Evolutionary conservation across 2,888 invertebrate genomes (phyloP).

Genomic region (Boloria selene): DNA sequence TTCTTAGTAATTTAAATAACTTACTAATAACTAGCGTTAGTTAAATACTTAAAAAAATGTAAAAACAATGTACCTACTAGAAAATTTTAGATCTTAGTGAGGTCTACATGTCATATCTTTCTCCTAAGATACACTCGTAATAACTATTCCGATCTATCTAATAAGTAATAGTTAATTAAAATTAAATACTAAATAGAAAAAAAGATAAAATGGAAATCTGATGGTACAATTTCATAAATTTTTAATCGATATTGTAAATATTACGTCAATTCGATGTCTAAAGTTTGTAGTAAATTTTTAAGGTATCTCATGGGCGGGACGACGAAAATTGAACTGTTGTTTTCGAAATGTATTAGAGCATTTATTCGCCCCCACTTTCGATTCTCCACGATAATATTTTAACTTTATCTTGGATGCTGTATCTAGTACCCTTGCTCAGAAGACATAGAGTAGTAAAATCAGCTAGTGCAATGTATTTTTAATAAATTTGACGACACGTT

Average conservation of each 20-base stretch:
- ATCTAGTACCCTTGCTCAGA: constrained; percentile 55
- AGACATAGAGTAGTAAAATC: constrained; percentile 44
- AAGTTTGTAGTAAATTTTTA: constrained; percentile 32
- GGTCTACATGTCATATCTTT: constrained; percentile 14
- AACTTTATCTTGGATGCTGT: constrained; percentile 74
- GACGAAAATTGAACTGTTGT: constrained; percentile 72
- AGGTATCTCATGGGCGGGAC: constrained; percentile 39
- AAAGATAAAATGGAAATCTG: no score
- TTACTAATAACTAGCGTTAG: no score
- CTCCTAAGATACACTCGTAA: background rate
- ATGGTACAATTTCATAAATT: no score
- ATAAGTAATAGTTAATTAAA: no score
- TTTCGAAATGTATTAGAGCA: constrained; percentile 75
- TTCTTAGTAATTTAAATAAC: no score
- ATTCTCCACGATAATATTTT: constrained; percentile 76
- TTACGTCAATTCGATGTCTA: constrained; percentile 24
- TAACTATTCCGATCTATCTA: background rate
- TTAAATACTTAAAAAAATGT: no score
- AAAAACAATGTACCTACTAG: no score
- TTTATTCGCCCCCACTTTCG: constrained; percentile 69
- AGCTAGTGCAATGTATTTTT: no score
- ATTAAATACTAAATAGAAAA: no score
- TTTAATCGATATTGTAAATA: constrained; percentile 30
- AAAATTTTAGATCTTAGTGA: no score
- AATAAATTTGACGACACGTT: no score